These are phyloP conservation scores for Alectura lathami DNA, from an alignment of 2,113 vertebrate species.

Conservation along the genomic window DNA sequence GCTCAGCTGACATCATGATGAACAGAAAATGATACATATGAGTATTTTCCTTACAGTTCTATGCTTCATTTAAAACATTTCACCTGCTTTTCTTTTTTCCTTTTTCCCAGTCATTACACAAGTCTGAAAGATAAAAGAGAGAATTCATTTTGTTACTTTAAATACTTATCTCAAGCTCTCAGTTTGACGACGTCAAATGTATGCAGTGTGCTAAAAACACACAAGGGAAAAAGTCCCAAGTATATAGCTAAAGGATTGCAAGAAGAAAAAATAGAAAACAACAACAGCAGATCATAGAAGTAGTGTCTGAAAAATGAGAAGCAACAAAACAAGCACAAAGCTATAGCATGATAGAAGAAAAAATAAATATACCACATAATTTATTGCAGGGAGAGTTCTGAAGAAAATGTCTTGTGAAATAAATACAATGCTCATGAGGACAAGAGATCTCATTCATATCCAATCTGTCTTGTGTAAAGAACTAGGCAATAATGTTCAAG, in stretches of 20 bases:
- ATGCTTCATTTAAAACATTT: not conserved
- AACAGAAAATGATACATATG: not conserved
- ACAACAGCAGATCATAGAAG: slow-evolving; percentile 53
- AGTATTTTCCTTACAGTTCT: not conserved
- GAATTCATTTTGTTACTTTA: slow-evolving; percentile 58
- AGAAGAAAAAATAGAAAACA: slow-evolving; percentile 61
- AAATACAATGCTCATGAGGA: slow-evolving; percentile 67
- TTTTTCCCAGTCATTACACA: slow-evolving; percentile 39
- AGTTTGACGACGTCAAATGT: slow-evolving; percentile 12
- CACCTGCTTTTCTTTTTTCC: not conserved
- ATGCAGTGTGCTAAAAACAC: slow-evolving; percentile 46
- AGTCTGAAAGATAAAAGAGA: slow-evolving; percentile 57
- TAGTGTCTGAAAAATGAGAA: slow-evolving; percentile 72
- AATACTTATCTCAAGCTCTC: slow-evolving; percentile 60
- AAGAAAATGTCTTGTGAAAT: slow-evolving; percentile 72
- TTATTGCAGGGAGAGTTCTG: slow-evolving; percentile 68
- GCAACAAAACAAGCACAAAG: slow-evolving; percentile 35
- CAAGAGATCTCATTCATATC: slow-evolving; percentile 64
- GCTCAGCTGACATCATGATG: not conserved
- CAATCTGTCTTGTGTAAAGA: slow-evolving; percentile 78
- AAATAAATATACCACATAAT: slow-evolving; percentile 74
- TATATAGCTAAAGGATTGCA: slow-evolving; percentile 46
- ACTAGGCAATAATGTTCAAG: slow-evolving; percentile 73
- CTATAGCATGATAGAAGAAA: slow-evolving; percentile 65
- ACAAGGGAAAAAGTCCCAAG: slow-evolving; percentile 60